Evolutionary conservation across 2,888 invertebrate genomes (phyloP), one percentile per base, ranked within the genome.

Genomic region (Auanema freiburgensis): DNA sequence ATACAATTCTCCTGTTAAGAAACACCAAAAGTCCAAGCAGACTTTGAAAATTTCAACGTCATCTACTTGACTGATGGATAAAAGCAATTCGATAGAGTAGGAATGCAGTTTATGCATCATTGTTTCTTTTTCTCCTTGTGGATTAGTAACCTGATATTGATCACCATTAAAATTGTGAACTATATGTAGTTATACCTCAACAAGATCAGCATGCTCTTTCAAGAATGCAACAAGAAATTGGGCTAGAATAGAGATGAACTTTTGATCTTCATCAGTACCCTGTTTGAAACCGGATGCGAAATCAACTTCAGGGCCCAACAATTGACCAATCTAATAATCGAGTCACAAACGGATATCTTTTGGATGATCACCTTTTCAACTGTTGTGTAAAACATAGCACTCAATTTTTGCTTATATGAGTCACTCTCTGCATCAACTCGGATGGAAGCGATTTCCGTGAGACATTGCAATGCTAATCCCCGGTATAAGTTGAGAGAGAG

Each of bases 41-140:
- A 99, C 97, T 69, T 99, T 99, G 85, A 99, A 99, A 69, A 99
- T 95, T 87, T 99, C 98, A 0, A 95, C 93, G 85, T 99, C 98
- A 77, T 99, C 97, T 2, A 99, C 97, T 87, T 95, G 93, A 14
- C 96, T 97, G 64, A 87, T 86, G 49, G 85, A 74, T 33, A 87
- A 83, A 65, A 87, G 78, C 69, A 86, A 86, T 62, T 84, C 79
- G 18, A 87, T 66, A 14, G 80, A 76, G 63, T 77, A 73, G 57
- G 55, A 55, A 61, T 81, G 80, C n/a, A 75, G 62, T 23, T 74
- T 66, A 18, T 50, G 50, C 2, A 65, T 41, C 41, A 55, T 44
- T 2, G 5, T 14, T 23, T 65, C 55, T 16, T 44, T 16, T 12
- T 67, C 67, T 10, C 63, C 43, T 3, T 60, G 12, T 18, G 65